Conservation (phyloP, 2,797 vertebrate genomes). For the Phataginus tetradactyla region DNA sequence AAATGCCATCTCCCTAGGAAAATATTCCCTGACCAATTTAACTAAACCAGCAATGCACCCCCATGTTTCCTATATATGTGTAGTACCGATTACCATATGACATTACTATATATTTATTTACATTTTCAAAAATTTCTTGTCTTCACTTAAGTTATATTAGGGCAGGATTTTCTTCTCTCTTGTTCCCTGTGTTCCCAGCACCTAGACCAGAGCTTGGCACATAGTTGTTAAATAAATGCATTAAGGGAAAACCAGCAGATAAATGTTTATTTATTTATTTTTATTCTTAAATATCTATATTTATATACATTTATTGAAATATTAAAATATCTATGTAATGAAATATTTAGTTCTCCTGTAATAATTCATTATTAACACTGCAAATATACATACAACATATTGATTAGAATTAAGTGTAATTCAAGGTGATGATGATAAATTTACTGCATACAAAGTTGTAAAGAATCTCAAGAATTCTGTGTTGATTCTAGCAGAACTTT, state of each 20-base stretch:
- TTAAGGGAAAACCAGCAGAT: not conserved
- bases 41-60: not conserved
- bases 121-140: not conserved
- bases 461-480: conserved; percentile 23
- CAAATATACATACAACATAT: not conserved
- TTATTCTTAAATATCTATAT: no score
- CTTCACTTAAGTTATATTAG: not conserved
- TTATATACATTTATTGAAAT: no score
- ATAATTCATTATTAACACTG: not conserved
- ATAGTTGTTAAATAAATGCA: not conserved
- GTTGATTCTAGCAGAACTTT: not conserved
- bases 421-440: not conserved
- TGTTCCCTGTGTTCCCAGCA: not conserved
- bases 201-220: not conserved
- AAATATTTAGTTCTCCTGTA: not conserved
- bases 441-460: not conserved
- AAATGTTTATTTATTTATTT: not conserved
- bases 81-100: not conserved
- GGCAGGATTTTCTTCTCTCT: not conserved
- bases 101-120: not conserved
- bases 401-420: not conserved
- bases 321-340: no score
- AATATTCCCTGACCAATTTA: not conserved
- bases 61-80: not conserved
- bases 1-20: not conserved